Evolutionary conservation across 2,113 vertebrate species (phyloP).

Genomic region (Gulo gulo): DNA sequence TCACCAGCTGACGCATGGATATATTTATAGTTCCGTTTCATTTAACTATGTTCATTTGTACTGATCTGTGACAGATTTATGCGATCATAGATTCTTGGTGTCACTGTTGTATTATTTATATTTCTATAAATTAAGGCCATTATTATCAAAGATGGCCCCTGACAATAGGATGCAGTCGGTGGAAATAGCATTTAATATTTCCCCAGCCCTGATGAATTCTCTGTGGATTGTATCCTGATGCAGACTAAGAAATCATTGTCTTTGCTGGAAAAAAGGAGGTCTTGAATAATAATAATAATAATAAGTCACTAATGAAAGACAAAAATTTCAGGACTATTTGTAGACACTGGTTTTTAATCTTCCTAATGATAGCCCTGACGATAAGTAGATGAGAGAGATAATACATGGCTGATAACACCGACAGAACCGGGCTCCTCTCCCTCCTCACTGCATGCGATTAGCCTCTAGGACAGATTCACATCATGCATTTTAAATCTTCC

Average conservation of each 20-base stretch:
- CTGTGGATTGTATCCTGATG: constrained; percentile 45
- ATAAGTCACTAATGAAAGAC: constrained; percentile 67
- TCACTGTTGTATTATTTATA: constrained; percentile 79
- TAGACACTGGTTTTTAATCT: constrained; percentile 79
- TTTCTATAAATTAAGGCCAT: constrained; percentile 80
- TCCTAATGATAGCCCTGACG: constrained; percentile 77
- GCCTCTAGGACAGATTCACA: constrained; percentile 75
- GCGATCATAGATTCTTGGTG: constrained; percentile 64
- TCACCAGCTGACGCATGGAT: constrained; percentile 60
- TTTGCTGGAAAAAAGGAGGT: constrained; percentile 41
- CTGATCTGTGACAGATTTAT: constrained; percentile 77
- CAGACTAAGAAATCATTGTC: constrained; percentile 55
- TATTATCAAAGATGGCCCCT: constrained; percentile 62
- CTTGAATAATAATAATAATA: constrained; percentile 49
- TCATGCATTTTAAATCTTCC: constrained; percentile 77
- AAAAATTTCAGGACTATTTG: constrained; percentile 76
- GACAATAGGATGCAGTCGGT: constrained; percentile 65
- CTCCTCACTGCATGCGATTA: constrained; percentile 74
- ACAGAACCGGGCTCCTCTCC: constrained; percentile 53
- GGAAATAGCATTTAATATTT: constrained; percentile 72
- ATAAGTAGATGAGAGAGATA: constrained; percentile 74
- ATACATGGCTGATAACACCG: constrained; percentile 69
- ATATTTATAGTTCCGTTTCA: constrained; percentile 74
- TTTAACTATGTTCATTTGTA: constrained; percentile 74
- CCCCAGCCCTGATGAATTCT: constrained; percentile 60